These are phyloP conservation scores for Microhierax caerulescens DNA, from an alignment of 2,797 vertebrate species.

Conservation along the genomic window DNA sequence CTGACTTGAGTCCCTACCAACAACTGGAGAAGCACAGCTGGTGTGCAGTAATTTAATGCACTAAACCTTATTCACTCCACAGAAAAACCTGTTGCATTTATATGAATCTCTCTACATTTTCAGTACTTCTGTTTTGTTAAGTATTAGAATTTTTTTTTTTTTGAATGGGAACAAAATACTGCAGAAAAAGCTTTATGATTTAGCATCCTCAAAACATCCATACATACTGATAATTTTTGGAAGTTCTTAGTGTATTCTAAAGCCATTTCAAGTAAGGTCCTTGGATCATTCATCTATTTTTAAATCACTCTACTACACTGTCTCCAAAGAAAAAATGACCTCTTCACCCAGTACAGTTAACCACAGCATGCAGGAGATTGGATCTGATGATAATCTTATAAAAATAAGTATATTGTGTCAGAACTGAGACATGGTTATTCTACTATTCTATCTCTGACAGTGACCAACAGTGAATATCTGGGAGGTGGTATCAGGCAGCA, in stretches of 20 bases:
- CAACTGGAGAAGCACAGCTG: not conserved
- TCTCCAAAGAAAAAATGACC: not conserved
- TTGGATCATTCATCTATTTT: conserved; percentile 6
- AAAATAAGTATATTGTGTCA: conserved; percentile 6
- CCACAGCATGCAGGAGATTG: not conserved
- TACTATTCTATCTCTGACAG: not conserved
- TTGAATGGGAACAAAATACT: not conserved
- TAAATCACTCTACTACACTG: not conserved
- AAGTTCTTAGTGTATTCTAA: not conserved
- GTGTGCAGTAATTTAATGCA: not conserved
- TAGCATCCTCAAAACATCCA: not conserved
- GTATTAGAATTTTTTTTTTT: not conserved
- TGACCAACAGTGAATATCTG: not conserved
- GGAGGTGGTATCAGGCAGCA: not conserved
- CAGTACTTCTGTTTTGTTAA: not conserved
- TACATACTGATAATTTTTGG: not conserved
- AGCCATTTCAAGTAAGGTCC: not conserved
- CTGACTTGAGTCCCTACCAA: not conserved
- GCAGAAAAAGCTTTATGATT: not conserved
- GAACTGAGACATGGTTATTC: not conserved
- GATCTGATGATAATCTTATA: not conserved
- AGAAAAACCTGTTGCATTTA: not conserved
- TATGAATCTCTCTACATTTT: not conserved
- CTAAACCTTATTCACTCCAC: not conserved
- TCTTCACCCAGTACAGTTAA: not conserved